Evolutionary conservation across 37 sponge, comb jelly and placozoan species (phyloP), one percentile per base, ranked within the genome.

Genomic region (Ephydatia muelleri): DNA sequence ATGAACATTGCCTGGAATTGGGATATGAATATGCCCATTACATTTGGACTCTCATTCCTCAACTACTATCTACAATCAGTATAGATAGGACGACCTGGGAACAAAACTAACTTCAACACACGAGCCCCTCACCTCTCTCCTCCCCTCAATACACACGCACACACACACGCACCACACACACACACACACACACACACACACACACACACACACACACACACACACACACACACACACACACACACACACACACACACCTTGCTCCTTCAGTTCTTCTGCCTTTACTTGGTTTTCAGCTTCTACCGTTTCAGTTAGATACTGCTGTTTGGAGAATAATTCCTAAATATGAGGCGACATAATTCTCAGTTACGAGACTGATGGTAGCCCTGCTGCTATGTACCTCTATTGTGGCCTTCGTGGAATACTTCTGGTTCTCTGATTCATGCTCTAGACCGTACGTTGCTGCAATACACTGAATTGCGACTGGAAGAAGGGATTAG

Each of bases 1-100:
- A 11, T 84, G 70, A 33, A 43, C 39, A 75, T 92, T 92, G 14
- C 92, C 92, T 92, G 77, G 2, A 32, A 30, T 33, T 33, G 35
- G 75, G 35, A 33, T 11, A 33, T 29, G 47, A 65, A 65, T 14
- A n/a, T n/a, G n/a, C n/a, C n/a, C n/a, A n/a, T n/a, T n/a, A n/a
- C n/a, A n/a, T n/a, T n/a, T n/a, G n/a, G n/a, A n/a, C n/a, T n/a
- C n/a, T n/a, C n/a, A n/a, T n/a, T n/a, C n/a, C n/a, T n/a, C n/a
- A n/a, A n/a, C n/a, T n/a, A n/a, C n/a, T n/a, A n/a, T n/a, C n/a
- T n/a, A n/a, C n/a, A n/a, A n/a, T n/a, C n/a, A n/a, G n/a, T n/a
- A n/a, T n/a, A n/a, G n/a, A n/a, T n/a, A n/a, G n/a, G n/a, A n/a
- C n/a, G n/a, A n/a, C n/a, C n/a, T n/a, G n/a, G n/a, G n/a, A n/a